These are phyloP conservation scores for Orbicella faveolata DNA, from an alignment of 64 coral and sea anemone species.

Conservation along the genomic window DNA sequence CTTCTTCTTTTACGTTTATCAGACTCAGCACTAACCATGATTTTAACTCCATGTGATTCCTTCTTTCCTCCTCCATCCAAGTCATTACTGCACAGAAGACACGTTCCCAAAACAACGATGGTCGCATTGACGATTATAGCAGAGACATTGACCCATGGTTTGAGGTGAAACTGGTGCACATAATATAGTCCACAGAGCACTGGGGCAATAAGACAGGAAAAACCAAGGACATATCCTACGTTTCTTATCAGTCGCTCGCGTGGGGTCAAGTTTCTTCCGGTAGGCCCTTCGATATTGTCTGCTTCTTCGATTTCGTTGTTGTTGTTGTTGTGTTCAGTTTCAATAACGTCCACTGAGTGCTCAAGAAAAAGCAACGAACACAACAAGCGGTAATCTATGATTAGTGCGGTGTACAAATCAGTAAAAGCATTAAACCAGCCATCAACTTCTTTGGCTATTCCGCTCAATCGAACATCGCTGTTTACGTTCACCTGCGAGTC, in stretches of 20 bases:
- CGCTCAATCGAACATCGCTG: background rate
- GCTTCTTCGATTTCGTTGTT: background rate
- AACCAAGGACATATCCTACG: background rate
- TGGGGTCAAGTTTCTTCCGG: background rate
- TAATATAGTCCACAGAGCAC: background rate
- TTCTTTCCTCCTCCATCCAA: background rate
- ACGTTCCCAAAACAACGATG: background rate
- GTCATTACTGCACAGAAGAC: background rate
- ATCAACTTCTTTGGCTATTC: background rate
- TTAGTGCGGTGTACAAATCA: conserved; percentile 59
- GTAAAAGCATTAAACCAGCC: conserved; percentile 39
- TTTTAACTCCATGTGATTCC: conserved; percentile 3
- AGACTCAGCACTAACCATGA: conserved; percentile 25
- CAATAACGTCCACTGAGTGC: conserved; percentile 58
- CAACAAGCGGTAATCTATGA: conserved; percentile 77
- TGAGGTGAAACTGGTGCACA: background rate
- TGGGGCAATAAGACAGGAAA: background rate
- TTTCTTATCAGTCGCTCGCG: background rate
- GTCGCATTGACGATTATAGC: conserved; percentile 1
- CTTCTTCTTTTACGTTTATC: no score
- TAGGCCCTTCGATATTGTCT: background rate
- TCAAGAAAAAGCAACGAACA: conserved; percentile 69
- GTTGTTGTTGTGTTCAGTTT: background rate
- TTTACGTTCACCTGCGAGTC: conserved; percentile 50
- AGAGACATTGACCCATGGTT: background rate